Evolutionary conservation across 53 echinoderm and acorn worm species (phyloP).

Genomic region (Holothuria leucospilota): DNA sequence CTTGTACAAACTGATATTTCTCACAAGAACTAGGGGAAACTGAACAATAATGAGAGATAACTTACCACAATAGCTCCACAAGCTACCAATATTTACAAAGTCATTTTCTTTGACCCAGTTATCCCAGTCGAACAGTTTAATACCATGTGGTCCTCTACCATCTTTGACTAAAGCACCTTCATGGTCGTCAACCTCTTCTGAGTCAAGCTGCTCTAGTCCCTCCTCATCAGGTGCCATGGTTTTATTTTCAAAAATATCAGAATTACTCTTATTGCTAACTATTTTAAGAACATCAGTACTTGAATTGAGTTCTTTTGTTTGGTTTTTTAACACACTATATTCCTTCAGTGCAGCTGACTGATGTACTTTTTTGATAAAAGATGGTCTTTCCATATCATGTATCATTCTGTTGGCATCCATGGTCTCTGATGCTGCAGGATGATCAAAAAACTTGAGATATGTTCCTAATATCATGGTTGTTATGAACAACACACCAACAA

Average conservation of each 20-base stretch:
- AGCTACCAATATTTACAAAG: conserved; percentile 79
- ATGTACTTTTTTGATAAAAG: conserved; percentile 1
- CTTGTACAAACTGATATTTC: no score
- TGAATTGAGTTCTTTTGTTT: not conserved
- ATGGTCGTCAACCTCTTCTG: conserved; percentile 24
- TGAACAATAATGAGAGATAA: not conserved
- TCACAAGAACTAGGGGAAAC: no score
- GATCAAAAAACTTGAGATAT: conserved; percentile 86
- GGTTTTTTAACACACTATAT: not conserved
- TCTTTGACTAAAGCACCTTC: not conserved
- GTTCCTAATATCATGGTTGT: conserved; percentile 66
- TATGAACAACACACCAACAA: conserved; percentile 61
- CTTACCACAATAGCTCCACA: conserved; percentile 97
- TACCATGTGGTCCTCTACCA: conserved; percentile 58
- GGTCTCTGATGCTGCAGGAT: conserved; percentile 72
- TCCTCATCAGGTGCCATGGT: not conserved
- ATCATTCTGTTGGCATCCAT: conserved; percentile 68
- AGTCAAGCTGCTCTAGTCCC: not conserved
- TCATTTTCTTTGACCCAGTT: conserved; percentile 79
- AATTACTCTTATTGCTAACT: not conserved
- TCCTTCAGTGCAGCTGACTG: not conserved
- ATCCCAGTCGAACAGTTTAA: conserved; percentile 87
- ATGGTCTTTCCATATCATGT: not conserved
- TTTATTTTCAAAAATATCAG: not conserved
- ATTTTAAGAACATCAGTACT: not conserved